Evolutionary conservation across 2,797 vertebrate genomes (phyloP).

Genomic region (Psittacula echo): DNA sequence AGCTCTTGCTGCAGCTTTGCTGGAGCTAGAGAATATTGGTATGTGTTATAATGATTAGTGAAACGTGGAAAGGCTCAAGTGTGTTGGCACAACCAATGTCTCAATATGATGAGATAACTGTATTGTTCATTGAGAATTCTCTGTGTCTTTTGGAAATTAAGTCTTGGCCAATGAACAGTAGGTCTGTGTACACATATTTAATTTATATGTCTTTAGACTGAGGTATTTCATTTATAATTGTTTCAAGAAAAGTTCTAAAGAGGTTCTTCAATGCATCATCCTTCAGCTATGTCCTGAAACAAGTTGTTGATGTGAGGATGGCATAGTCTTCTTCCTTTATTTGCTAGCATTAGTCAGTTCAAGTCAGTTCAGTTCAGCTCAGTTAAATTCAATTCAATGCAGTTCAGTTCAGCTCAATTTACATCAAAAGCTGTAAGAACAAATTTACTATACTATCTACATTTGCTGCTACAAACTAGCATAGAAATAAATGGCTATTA

Average conservation of each 20-base stretch:
- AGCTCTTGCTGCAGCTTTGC: slow-evolving; percentile 66
- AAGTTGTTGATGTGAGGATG: slow-evolving; percentile 52
- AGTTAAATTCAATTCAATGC: background rate
- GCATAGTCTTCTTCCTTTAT: slow-evolving; percentile 26
- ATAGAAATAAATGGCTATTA: background rate
- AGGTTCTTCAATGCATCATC: slow-evolving; percentile 51
- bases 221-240: slow-evolving; percentile 64
- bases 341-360: slow-evolving; percentile 13
- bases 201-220: slow-evolving; percentile 65
- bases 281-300: slow-evolving; percentile 53
- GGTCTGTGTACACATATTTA: slow-evolving; percentile 61
- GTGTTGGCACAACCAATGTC: slow-evolving; percentile 56
- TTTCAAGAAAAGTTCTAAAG: slow-evolving; percentile 69
- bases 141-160: slow-evolving; percentile 66
- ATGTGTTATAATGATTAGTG: slow-evolving; percentile 53
- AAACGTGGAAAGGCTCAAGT: slow-evolving; percentile 60
- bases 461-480: slow-evolving; percentile 1
- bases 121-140: slow-evolving; percentile 63
- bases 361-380: background rate
- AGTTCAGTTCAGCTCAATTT: background rate
- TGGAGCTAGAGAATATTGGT: slow-evolving; percentile 28
- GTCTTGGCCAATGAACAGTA: slow-evolving; percentile 63
- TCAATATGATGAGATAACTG: slow-evolving; percentile 61
- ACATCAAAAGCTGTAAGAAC: slow-evolving; percentile 46
- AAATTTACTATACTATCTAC: background rate